These are phyloP conservation scores for Paradoxurus hermaphroditus DNA, from an alignment of 2,113 vertebrate genomes.

Conservation along the genomic window DNA sequence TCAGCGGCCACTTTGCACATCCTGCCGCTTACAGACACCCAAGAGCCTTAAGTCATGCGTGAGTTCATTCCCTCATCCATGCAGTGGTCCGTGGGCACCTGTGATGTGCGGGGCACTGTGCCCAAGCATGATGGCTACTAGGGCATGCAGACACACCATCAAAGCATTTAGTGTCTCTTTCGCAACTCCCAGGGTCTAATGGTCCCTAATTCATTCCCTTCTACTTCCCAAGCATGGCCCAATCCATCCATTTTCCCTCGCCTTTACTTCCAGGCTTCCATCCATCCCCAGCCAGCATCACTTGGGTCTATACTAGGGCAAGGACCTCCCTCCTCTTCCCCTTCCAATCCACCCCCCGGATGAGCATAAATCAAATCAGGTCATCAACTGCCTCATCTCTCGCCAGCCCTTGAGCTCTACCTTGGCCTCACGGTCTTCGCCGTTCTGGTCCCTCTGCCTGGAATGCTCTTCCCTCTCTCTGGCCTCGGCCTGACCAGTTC, in stretches of 20 bases:
- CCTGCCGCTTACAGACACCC: neutral
- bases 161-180: neutral
- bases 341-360: neutral
- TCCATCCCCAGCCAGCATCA: neutral
- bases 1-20: neutral
- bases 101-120: too few species aligned
- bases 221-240: neutral
- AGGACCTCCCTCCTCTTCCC: neutral
- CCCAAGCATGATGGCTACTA: neutral
- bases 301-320: neutral
- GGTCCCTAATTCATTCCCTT: neutral
- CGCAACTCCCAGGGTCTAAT: neutral
- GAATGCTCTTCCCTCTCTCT: neutral
- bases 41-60: neutral
- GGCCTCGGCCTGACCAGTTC: neutral
- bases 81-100: neutral
- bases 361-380: neutral
- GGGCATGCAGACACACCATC: fast-evolving
- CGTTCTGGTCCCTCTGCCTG: neutral
- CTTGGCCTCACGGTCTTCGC: neutral
- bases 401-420: neutral
- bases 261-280: neutral
- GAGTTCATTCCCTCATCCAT: too few species aligned
- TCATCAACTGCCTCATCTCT: neutral
- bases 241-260: neutral